Evolutionary conservation across 2,113 vertebrate genomes (phyloP).

Genomic region (Chiloscyllium plagiosum): DNA sequence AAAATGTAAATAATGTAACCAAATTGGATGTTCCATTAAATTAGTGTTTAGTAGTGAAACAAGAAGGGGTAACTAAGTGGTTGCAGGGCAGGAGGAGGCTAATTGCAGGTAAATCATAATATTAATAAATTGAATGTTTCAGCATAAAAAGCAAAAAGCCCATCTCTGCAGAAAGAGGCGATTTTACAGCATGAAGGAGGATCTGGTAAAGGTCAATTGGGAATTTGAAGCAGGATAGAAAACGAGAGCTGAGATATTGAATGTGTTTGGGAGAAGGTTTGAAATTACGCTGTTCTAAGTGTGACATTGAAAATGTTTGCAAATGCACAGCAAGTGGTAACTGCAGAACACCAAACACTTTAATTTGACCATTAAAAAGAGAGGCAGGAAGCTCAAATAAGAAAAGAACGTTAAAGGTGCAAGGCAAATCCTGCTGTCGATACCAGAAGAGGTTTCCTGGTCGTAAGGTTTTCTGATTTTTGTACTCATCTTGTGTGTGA

Average conservation of each 20-base stretch:
- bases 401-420: not conserved
- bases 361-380: not conserved
- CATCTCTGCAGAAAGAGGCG: not conserved
- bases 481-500: not conserved
- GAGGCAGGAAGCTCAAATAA: not conserved
- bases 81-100: not conserved
- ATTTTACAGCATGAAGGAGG: not conserved
- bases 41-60: not conserved
- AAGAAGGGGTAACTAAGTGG: not conserved
- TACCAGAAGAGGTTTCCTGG: not conserved
- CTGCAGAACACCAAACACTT: not conserved
- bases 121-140: constrained; percentile 21
- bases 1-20: not conserved
- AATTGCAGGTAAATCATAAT: constrained; percentile 9
- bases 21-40: not conserved
- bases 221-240: not conserved
- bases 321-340: not conserved
- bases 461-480: not conserved
- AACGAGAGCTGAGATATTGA: not conserved
- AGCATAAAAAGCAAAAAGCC: not conserved
- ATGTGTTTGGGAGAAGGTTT: not conserved
- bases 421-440: not conserved
- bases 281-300: not conserved
- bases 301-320: not conserved
- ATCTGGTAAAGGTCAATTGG: not conserved